Conservation (phyloP, 2,113 vertebrate species). For the Bungarus multicinctus region DNA sequence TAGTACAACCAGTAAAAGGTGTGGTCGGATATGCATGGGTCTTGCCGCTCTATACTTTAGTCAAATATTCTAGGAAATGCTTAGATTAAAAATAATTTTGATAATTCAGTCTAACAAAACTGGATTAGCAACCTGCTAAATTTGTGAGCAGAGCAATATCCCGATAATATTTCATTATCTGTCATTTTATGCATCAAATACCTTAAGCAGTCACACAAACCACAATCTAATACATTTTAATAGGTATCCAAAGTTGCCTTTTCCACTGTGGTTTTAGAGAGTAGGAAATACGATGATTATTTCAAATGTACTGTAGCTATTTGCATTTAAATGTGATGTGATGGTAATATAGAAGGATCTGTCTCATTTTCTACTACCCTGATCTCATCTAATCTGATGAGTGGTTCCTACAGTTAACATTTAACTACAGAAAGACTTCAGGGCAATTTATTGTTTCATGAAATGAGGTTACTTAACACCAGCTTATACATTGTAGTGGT, state of each 20-base stretch:
- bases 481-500: neutral
- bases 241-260: conserved; percentile 30
- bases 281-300: conserved; percentile 26
- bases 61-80: neutral
- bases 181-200: conserved; percentile 36
- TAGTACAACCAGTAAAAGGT: neutral
- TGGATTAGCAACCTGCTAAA: neutral
- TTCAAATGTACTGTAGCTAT: conserved; percentile 30
- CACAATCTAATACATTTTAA: conserved; percentile 36
- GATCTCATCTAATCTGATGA: neutral
- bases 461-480: neutral
- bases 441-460: neutral
- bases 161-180: conserved; percentile 19
- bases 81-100: conserved; percentile 17
- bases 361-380: neutral
- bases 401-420: neutral
- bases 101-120: neutral
- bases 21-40: neutral
- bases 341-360: neutral
- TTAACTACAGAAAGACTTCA: neutral
- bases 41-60: neutral
- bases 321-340: conserved; percentile 36
- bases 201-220: conserved; percentile 26
- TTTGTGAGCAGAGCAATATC: neutral
- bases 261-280: conserved; percentile 9